A percentile compares a stretch with the other conserved stretches of the same genome.
These are phyloP conservation scores for Yponomeuta sedellus DNA, from an alignment of 2,888 invertebrate species.

Conservation along the genomic window DNA sequence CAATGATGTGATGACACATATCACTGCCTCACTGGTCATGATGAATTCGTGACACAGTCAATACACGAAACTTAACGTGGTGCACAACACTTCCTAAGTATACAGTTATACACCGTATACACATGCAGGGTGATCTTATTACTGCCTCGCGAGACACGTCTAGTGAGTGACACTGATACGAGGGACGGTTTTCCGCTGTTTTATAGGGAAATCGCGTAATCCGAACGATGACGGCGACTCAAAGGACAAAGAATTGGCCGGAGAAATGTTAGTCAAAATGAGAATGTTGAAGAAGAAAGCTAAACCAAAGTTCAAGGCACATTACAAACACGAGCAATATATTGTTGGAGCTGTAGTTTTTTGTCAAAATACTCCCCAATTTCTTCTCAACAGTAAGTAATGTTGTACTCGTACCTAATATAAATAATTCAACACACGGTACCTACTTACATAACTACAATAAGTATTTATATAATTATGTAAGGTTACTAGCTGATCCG, in stretches of 20 bases:
- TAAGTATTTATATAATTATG: too few species aligned
- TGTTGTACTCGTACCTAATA: neutral
- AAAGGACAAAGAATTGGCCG: neutral
- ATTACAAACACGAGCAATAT: conserved; percentile 10
- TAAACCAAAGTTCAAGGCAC: neutral
- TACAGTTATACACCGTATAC: too few species aligned
- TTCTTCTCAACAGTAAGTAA: conserved; percentile 42
- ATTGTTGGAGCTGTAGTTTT: conserved; percentile 8
- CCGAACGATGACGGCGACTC: neutral
- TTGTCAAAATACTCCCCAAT: conserved; percentile 37
- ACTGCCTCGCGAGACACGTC: too few species aligned
- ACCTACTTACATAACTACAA: too few species aligned
- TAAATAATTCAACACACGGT: too few species aligned
- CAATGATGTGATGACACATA: too few species aligned
- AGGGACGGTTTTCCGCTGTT: neutral
- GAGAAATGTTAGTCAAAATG: conserved; percentile 5
- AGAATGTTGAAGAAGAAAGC: conserved; percentile 16
- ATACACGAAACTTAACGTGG: too few species aligned
- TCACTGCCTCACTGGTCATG: too few species aligned
- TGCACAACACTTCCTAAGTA: too few species aligned
- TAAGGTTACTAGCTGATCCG: too few species aligned
- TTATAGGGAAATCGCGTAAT: neutral
- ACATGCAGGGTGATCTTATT: neutral
- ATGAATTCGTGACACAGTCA: too few species aligned
- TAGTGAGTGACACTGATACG: too few species aligned